These are phyloP conservation scores for Isoperla grammatica DNA, from an alignment of 2,888 invertebrate genomes.

Conservation along the genomic window DNA sequence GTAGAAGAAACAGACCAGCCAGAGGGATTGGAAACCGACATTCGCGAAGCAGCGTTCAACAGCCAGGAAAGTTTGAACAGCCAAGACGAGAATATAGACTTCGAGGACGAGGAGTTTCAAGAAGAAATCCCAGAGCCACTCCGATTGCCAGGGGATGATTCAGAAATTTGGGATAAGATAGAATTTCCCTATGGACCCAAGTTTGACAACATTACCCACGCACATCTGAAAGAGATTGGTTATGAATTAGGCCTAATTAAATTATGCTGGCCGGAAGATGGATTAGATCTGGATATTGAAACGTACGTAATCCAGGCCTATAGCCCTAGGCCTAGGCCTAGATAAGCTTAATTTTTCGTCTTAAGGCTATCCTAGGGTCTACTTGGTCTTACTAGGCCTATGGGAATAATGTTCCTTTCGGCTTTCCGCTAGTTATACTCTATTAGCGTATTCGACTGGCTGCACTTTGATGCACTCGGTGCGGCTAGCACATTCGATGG, in stretches of 20 bases:
- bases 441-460: too few species aligned
- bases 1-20: neutral
- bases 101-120: neutral
- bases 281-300: constrained; percentile 50
- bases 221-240: constrained; percentile 54
- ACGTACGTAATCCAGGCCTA: constrained; percentile 27
- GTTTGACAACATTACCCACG: constrained; percentile 44
- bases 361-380: too few species aligned
- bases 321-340: too few species aligned
- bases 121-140: neutral
- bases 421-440: too few species aligned
- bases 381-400: too few species aligned
- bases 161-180: neutral
- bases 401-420: too few species aligned
- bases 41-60: neutral
- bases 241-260: constrained; percentile 57
- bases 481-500: too few species aligned
- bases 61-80: neutral
- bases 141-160: neutral
- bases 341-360: too few species aligned
- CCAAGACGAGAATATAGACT: neutral
- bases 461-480: too few species aligned
- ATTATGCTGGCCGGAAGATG: constrained; percentile 58
- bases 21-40: too few species aligned
- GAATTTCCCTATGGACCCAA: constrained; percentile 6